Base-by-base conservation (phyloP, 2,888 invertebrate species). In the Drosophila neoperkinsi region DNA sequence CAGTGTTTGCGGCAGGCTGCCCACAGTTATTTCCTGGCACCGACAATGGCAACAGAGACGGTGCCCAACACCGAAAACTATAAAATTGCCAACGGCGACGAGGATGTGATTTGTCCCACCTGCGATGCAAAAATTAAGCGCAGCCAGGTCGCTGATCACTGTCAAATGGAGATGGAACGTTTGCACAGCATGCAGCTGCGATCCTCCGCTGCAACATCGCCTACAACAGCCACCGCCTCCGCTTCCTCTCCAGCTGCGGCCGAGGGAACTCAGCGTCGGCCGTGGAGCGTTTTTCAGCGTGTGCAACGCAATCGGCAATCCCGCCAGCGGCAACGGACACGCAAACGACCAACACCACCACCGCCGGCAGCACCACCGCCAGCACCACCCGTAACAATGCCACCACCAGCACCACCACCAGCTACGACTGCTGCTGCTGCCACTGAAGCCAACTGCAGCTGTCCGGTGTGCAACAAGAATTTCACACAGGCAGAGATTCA, bases 81-180 rank as follows among this genome's bases (percentile, higher is more conserved):
- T 63, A 70, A 73, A 30, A 57, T 85, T 11, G 46, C 64, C 16
- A 78, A 64, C 25, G 72, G 61, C n/a, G 82, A 80, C 36, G 90
- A 90, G 33, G 81, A 86, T 43, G 82, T 86, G 95, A n/a, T 96
- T 95, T 98, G 98, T 92, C 98, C 98, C 0, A 96, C 97, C 1
- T 98, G 98, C 92, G 96, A 98, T 75, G 95, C 97, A 72, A 97
- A 97, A 4, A 94, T 98, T 51, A 94, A 97, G 56, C 95, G 96
- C 3, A 96, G 96, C 2, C 98, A 98, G 92, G 94, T 98, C n/a
- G 97, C 97, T 82, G 94, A 96, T 33, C 98, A 98, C 93, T 95
- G 97, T 79, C 94, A 95, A 56, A 94, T 96, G 73, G 98, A 98
- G 94, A 94, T 98, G 77, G 96, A 97, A 74, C 95, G 96, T 81